Percentiles rank a stretch among this genome's conserved stretches.
Evolutionary conservation across 2,797 vertebrate species (phyloP).

Genomic region (Clarias laeviceps): DNA sequence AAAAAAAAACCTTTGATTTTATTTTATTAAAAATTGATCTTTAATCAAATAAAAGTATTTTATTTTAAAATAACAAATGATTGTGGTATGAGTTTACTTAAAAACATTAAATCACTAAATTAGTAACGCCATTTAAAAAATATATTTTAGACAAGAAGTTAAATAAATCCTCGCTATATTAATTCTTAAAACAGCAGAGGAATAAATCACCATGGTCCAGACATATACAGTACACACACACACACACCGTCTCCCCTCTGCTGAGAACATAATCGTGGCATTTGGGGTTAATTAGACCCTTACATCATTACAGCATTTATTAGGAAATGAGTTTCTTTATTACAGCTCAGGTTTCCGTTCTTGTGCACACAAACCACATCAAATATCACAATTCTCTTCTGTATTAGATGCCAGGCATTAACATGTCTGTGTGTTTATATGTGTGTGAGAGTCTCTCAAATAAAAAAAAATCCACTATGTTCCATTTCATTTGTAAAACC

Average conservation of each 20-base stretch:
- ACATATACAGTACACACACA: too few species aligned
- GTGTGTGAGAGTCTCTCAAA: background rate
- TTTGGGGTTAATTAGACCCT: background rate
- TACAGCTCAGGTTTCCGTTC: background rate
- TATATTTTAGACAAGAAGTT: background rate
- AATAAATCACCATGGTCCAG: background rate
- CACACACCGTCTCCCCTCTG: background rate
- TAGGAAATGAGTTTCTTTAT: background rate
- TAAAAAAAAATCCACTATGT: background rate
- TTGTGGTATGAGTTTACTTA: background rate
- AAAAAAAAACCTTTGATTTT: too few species aligned
- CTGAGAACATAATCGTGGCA: background rate
- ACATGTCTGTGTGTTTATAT: background rate
- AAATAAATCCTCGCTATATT: background rate
- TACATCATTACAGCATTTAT: background rate
- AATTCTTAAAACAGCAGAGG: background rate
- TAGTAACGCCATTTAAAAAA: background rate
- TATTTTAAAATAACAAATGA: background rate
- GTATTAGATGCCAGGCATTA: background rate
- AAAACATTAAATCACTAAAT: background rate
- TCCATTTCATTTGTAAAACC: background rate
- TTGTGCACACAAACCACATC: background rate
- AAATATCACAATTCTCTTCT: background rate
- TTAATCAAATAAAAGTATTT: background rate
- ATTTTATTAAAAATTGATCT: too few species aligned